phyloP scores from a whole-genome alignment of 2,888 invertebrate species.

The Steinernema carpocapsae region DNA sequence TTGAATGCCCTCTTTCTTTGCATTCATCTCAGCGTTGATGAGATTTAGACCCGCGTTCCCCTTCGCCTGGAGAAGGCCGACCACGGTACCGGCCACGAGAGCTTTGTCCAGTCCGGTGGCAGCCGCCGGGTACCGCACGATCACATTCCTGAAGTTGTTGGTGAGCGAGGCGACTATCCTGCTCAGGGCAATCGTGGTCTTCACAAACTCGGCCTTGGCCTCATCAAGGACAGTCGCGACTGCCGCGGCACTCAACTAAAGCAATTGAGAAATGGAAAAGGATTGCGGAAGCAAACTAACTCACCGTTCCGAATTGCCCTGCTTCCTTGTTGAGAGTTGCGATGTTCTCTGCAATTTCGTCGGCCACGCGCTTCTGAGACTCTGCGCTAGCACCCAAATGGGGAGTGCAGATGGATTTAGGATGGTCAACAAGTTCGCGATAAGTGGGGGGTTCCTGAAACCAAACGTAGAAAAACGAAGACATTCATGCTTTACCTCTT shows the following conservation, averaged over 20 bases:
- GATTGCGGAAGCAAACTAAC: neutral
- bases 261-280: neutral
- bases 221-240: slow-evolving; percentile 48
- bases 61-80: slow-evolving; percentile 46
- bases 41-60: slow-evolving; percentile 35
- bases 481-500: slow-evolving; percentile 74
- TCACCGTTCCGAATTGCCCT: slow-evolving; percentile 17
- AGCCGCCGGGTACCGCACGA: slow-evolving; percentile 40
- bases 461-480: neutral
- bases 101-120: slow-evolving; percentile 47
- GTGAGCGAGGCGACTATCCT: slow-evolving; percentile 42
- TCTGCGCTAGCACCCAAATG: slow-evolving; percentile 97
- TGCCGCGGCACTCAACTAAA: slow-evolving; percentile 44
- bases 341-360: slow-evolving; percentile 93
- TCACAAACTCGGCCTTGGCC: slow-evolving; percentile 47
- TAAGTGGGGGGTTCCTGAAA: slow-evolving; percentile 74
- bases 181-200: slow-evolving; percentile 41
- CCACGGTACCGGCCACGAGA: slow-evolving; percentile 44
- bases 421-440: slow-evolving; percentile 79
- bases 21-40: slow-evolving; percentile 41
- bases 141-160: slow-evolving; percentile 41
- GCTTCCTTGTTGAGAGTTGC: slow-evolving; percentile 76
- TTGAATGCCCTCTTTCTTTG: slow-evolving; percentile 40
- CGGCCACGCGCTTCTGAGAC: slow-evolving; percentile 90
- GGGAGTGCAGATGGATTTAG: slow-evolving; percentile 85